Percentiles rank a stretch among this genome's conserved stretches.
phyloP scores from a whole-genome alignment of 1,140 invertebrate species.

The Metaphire vulgaris region DNA sequence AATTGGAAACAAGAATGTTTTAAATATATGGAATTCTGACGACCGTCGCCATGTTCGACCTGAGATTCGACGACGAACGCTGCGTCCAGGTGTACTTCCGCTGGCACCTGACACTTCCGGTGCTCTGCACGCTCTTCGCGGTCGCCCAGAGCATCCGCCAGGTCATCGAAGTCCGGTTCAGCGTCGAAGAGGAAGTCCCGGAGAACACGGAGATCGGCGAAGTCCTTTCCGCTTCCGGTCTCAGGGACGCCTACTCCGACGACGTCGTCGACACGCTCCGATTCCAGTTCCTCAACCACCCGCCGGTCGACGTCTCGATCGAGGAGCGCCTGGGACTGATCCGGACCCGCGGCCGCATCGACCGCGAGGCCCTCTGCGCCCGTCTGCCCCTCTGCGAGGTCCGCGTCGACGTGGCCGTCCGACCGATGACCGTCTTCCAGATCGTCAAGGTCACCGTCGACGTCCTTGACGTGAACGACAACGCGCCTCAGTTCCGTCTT shows the following conservation, averaged over 20 bases:
- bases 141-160: background rate
- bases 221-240: conserved; percentile 4
- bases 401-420: background rate
- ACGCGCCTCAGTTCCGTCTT: conserved; percentile 14
- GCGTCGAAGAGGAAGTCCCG: conserved; percentile 25
- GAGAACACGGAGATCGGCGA: conserved; percentile 17
- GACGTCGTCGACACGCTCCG: conserved; percentile 1
- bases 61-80: too few relatives aligned
- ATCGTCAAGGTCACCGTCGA: conserved; percentile 17
- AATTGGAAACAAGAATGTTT: too few relatives aligned
- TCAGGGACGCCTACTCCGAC: conserved; percentile 1
- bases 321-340: conserved; percentile 13
- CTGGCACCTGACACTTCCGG: too few relatives aligned
- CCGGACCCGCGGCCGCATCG: conserved; percentile 12
- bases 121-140: background rate
- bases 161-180: conserved; percentile 16
- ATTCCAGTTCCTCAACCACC: conserved; percentile 25
- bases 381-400: conserved; percentile 8
- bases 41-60: too few relatives aligned
- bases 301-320: background rate
- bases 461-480: conserved; percentile 25
- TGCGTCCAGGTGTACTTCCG: too few relatives aligned
- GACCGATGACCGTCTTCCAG: background rate
- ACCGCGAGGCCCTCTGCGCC: conserved; percentile 26
- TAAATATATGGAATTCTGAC: too few relatives aligned